phyloP scores from a whole-genome alignment of 2,888 invertebrate genomes.

The Eudemis profundana region DNA sequence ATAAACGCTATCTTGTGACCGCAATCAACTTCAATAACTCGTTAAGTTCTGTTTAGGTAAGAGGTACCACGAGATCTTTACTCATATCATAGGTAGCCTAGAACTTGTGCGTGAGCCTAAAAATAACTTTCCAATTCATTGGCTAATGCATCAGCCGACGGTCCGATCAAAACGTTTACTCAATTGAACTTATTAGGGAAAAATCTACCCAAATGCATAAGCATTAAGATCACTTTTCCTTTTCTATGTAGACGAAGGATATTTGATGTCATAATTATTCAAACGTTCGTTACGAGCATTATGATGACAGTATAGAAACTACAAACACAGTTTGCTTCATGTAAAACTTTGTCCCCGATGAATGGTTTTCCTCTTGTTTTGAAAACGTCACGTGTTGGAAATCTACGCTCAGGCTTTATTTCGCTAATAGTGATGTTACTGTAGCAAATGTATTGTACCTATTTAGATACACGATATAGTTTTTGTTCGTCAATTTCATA shows the following conservation, averaged over 20 bases:
- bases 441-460: too few relatives aligned
- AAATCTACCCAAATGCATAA: not conserved
- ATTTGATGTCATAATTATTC: not conserved
- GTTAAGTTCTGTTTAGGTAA: not conserved
- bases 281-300: slow-evolving; percentile 9
- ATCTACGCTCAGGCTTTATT: too few relatives aligned
- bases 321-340: not conserved
- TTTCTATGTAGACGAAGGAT: not conserved
- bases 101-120: slow-evolving; percentile 20
- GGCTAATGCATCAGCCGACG: not conserved
- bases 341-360: not conserved
- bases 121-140: slow-evolving; percentile 18
- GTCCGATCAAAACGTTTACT: slow-evolving; percentile 4
- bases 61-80: not conserved
- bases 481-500: too few relatives aligned
- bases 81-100: slow-evolving; percentile 12
- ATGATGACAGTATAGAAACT: slow-evolving; percentile 4
- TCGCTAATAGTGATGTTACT: too few relatives aligned
- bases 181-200: not conserved
- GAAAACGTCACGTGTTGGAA: too few relatives aligned
- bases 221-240: not conserved
- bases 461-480: too few relatives aligned
- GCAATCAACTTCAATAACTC: not conserved
- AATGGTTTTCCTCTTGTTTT: too few relatives aligned
- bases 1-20: not conserved